phyloP scores from a whole-genome alignment of 2,888 invertebrate genomes.

The Nasonia oneida region DNA sequence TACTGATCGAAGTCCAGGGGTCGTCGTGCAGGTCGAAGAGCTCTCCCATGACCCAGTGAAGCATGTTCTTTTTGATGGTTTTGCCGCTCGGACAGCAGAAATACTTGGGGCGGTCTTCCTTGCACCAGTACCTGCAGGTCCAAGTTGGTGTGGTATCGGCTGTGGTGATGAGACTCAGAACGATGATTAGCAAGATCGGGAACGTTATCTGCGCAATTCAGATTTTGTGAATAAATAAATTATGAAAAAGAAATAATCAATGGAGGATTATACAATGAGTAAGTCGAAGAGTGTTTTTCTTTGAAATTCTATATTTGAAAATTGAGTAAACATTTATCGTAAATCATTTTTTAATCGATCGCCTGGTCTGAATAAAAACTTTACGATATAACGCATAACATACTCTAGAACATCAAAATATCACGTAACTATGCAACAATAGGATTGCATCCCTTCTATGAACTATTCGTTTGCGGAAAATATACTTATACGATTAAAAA shows the following conservation, averaged over 20 bases:
- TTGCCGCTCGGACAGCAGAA: slow-evolving; percentile 57
- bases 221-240: neutral
- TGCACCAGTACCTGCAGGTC: slow-evolving; percentile 62
- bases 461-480: neutral
- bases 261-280: neutral
- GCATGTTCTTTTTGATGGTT: neutral
- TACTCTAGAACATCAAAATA: slow-evolving; percentile 10
- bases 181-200: neutral
- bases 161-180: neutral
- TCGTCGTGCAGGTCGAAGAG: slow-evolving; percentile 22
- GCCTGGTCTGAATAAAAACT: neutral
- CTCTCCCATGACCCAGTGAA: slow-evolving; percentile 40
- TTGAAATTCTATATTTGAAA: slow-evolving; percentile 5
- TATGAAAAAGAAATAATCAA: neutral
- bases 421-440: slow-evolving; percentile 6
- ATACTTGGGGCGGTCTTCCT: slow-evolving; percentile 35
- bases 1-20: slow-evolving; percentile 21
- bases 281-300: neutral
- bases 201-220: neutral
- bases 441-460: slow-evolving; percentile 12
- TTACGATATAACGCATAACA: neutral
- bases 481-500: slow-evolving; percentile 2
- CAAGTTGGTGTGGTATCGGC: slow-evolving; percentile 22
- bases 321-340: slow-evolving; percentile 9
- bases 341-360: neutral